Conservation (phyloP, 2,113 vertebrate species). For the Ictalurus furcatus region DNA sequence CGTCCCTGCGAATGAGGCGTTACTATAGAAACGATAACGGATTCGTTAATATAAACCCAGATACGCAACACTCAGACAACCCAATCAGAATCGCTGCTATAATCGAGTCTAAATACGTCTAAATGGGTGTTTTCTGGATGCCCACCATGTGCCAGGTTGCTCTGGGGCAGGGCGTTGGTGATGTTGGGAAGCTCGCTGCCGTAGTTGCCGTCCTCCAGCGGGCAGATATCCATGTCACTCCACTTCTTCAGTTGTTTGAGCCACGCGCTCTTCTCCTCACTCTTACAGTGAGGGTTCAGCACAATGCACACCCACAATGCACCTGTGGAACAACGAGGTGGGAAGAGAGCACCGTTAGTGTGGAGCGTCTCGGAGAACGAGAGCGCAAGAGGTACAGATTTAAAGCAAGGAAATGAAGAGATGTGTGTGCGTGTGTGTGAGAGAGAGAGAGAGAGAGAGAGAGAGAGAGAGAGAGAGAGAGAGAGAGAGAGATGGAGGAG, state of each 20-base stretch:
- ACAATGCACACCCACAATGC: constrained; percentile 98
- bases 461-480: background rate
- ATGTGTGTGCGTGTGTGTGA: background rate
- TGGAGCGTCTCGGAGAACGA: constrained; percentile 2
- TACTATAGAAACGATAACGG: background rate
- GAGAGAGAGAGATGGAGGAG: constrained; percentile 10
- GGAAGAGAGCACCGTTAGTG: background rate
- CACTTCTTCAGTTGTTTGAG: constrained; percentile 93
- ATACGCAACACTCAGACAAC: too few relatives aligned
- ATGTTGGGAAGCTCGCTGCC: constrained; percentile 96
- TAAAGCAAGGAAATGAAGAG: background rate
- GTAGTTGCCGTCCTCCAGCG: constrained; percentile 96
- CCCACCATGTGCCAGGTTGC: constrained; percentile 87
- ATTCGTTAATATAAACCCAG: background rate
- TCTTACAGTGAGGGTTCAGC: constrained; percentile 96
- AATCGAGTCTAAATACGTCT: background rate
- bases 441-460: background rate
- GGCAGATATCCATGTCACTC: constrained; percentile 95
- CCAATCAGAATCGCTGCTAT: background rate
- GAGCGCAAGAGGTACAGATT: background rate
- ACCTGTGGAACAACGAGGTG: constrained; percentile 88
- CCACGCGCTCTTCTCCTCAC: constrained; percentile 94
- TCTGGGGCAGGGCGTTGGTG: constrained; percentile 94
- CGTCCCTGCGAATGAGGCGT: background rate
- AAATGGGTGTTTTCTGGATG: background rate